Conservation (phyloP, 2,888 invertebrate genomes). For the Chelonus formosanus region DNA sequence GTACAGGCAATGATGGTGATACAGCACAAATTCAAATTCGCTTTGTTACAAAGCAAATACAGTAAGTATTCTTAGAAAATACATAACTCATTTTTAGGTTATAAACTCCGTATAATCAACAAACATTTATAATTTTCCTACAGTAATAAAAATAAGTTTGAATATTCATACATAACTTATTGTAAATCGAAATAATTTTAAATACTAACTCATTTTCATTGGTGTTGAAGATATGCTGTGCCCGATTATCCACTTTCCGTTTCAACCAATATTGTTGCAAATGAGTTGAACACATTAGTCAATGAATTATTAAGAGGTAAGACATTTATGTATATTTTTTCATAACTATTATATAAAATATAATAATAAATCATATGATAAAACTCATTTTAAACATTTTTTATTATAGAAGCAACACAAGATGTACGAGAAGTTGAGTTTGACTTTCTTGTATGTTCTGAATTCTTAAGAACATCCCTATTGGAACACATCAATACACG, state of each 20-base stretch:
- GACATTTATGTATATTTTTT: not conserved
- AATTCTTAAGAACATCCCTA: conserved; percentile 78
- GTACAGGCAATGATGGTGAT: conserved; percentile 39
- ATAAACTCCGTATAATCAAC: not conserved
- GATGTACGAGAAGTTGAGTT: conserved; percentile 71
- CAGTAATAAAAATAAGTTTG: too few relatives aligned
- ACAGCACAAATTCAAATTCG: conserved; percentile 79
- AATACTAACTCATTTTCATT: conserved; percentile 31
- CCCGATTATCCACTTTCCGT: conserved; percentile 87
- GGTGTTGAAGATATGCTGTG: conserved; percentile 79
- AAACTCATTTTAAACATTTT: conserved; percentile 3
- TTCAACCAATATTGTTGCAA: conserved; percentile 74
- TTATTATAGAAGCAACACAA: not conserved
- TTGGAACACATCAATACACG: conserved; percentile 80
- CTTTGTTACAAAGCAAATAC: conserved; percentile 81
- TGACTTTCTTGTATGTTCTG: conserved; percentile 88
- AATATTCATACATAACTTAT: too few relatives aligned
- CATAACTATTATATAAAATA: not conserved
- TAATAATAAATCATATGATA: conserved; percentile 15
- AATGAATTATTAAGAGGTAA: conserved; percentile 79
- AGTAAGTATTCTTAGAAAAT: conserved; percentile 69
- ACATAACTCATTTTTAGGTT: conserved; percentile 26
- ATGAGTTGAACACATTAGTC: conserved; percentile 80
- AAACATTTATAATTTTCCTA: conserved; percentile 16
- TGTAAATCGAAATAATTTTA: conserved; percentile 11